Base-by-base conservation (phyloP, 2,888 invertebrate genomes). In the Rhagophthalmus giganteus region DNA sequence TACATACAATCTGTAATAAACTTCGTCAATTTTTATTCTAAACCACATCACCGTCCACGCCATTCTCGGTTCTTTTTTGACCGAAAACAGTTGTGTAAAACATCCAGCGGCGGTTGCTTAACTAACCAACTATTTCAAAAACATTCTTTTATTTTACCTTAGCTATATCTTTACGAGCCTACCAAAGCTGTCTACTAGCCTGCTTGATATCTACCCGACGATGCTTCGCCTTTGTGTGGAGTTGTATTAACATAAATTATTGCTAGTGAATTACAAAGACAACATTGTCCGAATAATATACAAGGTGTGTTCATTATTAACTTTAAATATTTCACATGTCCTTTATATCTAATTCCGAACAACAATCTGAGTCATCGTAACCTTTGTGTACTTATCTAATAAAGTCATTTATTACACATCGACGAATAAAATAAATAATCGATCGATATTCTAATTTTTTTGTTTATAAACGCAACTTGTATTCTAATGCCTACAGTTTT, bases 81-180 rank as follows among this genome's bases (percentile, higher is more conserved):
- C 40, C 33, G 37, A 47, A 52, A 53, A 48, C 38, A 53, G 47
- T 48, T 39, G 35, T 48, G 47, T 53, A 37, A 20, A 53, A 53
- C 53, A 53, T 53, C 42, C 42, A 44, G 33, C 42, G 53, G 53
- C 48, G 42, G 44, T 26, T 42, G 53, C 37, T 52, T 48, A 44
- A 48, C 53, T 48, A 53, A 48, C 53, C 53, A 44, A 53, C 53
- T 53, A 53, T 53, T 53, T 44, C 48, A 37, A 35, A 44, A 45
- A 47, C 42, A 44, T 47, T 48, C 48, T 42, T 53, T 48, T 53
- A 48, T 53, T 53, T 52, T 48, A 44, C 47, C 32, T 39, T 53
- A n/a, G n/a, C n/a, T 48, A 53, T 49, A 49, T 53, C 53, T 53
- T 48, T 53, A 53, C 53, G 48, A 53, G 53, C 52, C 46, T 52